Evolutionary conservation across 1,140 invertebrate species (phyloP).

Genomic region (Pinna nobilis): DNA sequence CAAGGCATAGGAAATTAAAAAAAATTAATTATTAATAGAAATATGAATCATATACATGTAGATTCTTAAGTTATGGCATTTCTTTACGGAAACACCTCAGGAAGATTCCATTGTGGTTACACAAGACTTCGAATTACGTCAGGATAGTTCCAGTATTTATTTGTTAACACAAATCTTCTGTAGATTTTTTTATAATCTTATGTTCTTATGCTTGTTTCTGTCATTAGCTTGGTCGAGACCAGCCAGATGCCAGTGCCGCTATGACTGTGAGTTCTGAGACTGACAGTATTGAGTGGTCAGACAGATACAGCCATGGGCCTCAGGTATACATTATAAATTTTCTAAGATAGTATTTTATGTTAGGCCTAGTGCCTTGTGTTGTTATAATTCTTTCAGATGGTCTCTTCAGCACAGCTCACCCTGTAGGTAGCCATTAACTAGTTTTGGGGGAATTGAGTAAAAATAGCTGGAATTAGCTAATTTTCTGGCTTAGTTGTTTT

Average conservation of each 20-base stretch:
- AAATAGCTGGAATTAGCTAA: too few species aligned
- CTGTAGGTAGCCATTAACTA: too few species aligned
- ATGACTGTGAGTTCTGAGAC: slow-evolving; percentile 61
- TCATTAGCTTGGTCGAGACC: slow-evolving; percentile 74
- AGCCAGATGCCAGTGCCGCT: slow-evolving; percentile 85
- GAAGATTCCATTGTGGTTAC: background rate
- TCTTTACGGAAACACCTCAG: background rate
- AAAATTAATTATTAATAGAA: too few species aligned
- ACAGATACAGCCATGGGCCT: slow-evolving; percentile 72
- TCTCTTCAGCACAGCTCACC: too few species aligned
- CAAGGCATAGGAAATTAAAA: too few species aligned
- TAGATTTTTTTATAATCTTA: background rate
- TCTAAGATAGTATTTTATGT: slow-evolving; percentile 4
- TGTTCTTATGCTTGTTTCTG: background rate
- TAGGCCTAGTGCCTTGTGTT: background rate
- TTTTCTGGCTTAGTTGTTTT: too few species aligned
- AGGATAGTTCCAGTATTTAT: background rate
- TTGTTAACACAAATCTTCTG: background rate
- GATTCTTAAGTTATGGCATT: too few species aligned
- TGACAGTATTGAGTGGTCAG: slow-evolving; percentile 60
- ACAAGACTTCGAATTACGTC: background rate
- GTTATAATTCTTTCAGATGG: background rate
- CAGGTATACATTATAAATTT: slow-evolving; percentile 58
- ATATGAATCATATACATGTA: too few species aligned
- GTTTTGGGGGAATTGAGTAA: too few species aligned